Conservation (phyloP, 2,797 vertebrate species). For the Sebastes trivittatus region DNA sequence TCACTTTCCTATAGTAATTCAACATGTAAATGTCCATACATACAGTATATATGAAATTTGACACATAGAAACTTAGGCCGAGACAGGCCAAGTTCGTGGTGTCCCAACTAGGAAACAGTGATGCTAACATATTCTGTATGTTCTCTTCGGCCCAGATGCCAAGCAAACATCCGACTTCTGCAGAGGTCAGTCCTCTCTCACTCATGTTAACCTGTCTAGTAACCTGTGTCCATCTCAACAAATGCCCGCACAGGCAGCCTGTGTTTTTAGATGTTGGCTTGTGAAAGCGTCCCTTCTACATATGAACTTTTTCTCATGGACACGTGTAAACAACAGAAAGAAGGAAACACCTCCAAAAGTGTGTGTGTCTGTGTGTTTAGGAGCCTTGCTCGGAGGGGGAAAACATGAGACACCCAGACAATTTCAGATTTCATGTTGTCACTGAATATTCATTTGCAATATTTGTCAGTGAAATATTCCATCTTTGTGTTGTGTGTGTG, state of each 20-base stretch:
- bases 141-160: background rate
- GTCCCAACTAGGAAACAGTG: background rate
- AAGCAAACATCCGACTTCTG: background rate
- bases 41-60: background rate
- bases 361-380: conserved; percentile 8
- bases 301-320: background rate
- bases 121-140: background rate
- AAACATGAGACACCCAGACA: conserved; percentile 56
- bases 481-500: conserved; percentile 26
- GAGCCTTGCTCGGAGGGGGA: conserved; percentile 33
- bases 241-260: background rate
- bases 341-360: conserved; percentile 11
- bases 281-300: background rate
- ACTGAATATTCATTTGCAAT: conserved; percentile 78
- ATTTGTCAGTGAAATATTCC: conserved; percentile 77
- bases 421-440: conserved; percentile 69
- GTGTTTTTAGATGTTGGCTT: background rate
- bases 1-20: background rate
- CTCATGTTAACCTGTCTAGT: background rate
- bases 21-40: background rate
- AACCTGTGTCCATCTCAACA: background rate
- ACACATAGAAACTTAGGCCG: background rate
- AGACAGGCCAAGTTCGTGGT: too few relatives aligned
- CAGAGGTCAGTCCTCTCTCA: background rate
- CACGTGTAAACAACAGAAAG: background rate